phyloP scores from a whole-genome alignment of 64 coral and sea anemone species.

The Dendronephthya gigantea region DNA sequence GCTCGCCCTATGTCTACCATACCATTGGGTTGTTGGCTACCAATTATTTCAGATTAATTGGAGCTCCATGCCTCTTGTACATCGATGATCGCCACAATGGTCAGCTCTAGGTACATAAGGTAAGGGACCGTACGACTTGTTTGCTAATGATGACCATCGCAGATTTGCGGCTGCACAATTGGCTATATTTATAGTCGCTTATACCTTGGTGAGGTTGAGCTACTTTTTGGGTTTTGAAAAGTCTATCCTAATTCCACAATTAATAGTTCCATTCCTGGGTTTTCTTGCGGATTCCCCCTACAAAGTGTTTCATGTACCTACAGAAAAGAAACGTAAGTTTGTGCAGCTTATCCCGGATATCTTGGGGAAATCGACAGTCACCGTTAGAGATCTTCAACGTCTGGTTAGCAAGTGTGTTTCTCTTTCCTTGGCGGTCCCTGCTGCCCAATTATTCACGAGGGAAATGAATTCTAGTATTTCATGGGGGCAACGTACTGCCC shows the following conservation, averaged over 20 bases:
- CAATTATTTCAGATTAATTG: background rate
- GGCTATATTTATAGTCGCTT: background rate
- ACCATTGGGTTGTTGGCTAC: constrained; percentile 20
- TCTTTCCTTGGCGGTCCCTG: too few species aligned
- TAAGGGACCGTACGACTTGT: background rate
- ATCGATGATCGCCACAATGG: constrained; percentile 31
- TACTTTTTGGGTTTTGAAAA: constrained; percentile 11
- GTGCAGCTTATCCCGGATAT: too few species aligned
- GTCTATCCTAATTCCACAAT: constrained; percentile 5
- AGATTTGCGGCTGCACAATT: background rate
- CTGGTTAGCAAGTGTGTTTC: too few species aligned
- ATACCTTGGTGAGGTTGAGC: background rate
- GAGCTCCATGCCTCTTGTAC: constrained; percentile 15
- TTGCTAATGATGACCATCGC: background rate
- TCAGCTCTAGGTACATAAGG: background rate
- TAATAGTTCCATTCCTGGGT: constrained; percentile 5
- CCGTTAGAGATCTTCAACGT: too few species aligned
- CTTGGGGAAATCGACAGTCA: too few species aligned
- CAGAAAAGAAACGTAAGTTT: background rate
- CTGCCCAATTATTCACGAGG: too few species aligned
- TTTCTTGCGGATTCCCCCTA: background rate
- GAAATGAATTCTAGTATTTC: too few species aligned
- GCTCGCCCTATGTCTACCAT: constrained; percentile 23
- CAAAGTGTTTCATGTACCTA: constrained; percentile 5
- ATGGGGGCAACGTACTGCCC: too few species aligned